Conservation (phyloP, 2,113 vertebrate genomes). For the Hyaena hyaena region DNA sequence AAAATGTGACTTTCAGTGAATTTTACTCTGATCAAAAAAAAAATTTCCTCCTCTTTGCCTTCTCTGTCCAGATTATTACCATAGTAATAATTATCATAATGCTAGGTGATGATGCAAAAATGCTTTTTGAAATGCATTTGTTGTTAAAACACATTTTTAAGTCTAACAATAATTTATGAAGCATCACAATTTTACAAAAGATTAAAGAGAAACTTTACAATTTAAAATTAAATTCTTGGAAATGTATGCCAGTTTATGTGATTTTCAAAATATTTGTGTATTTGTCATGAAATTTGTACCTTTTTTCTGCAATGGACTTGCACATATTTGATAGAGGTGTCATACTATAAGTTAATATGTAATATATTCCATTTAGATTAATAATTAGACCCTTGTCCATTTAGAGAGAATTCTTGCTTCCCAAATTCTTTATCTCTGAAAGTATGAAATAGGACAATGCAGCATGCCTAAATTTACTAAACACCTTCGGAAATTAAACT, state of each 20-base stretch:
- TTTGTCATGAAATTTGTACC: neutral
- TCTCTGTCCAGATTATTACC: neutral
- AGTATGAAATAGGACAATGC: conserved; percentile 36
- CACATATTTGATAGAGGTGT: neutral
- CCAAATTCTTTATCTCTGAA: conserved; percentile 43
- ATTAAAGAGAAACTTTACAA: neutral
- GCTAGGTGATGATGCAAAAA: neutral
- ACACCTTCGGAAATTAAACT: conserved; percentile 53
- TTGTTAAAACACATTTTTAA: neutral
- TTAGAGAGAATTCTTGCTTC: conserved; percentile 21
- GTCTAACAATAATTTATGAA: neutral
- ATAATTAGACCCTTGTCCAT: conserved; percentile 19
- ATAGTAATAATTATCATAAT: neutral
- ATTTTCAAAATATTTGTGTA: conserved; percentile 43
- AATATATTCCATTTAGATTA: conserved; percentile 29
- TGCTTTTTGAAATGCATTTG: neutral
- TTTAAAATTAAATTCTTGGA: conserved; percentile 23
- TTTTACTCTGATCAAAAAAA: neutral
- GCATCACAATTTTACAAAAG: neutral
- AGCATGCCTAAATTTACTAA: conserved; percentile 35
- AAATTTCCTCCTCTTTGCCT: neutral
- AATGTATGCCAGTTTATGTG: neutral
- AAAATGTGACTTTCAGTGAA: neutral
- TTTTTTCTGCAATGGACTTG: conserved; percentile 44
- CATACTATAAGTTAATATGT: neutral